These are phyloP conservation scores for Telmatochromis sp. DNA, from an alignment of 2,113 vertebrate species.

Conservation along the genomic window DNA sequence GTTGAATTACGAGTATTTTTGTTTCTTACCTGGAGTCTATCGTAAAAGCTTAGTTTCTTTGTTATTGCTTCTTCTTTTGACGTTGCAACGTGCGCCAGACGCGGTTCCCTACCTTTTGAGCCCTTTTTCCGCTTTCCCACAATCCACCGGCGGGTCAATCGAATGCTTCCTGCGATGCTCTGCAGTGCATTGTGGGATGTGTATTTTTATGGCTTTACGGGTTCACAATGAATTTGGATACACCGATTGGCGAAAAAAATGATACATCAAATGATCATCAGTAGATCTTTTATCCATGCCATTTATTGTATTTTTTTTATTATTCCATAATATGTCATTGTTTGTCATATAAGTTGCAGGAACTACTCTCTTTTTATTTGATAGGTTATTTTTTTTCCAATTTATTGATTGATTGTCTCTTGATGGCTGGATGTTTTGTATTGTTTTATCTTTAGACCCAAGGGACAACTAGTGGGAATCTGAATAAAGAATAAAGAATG, in stretches of 20 bases:
- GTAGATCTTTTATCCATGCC: not conserved
- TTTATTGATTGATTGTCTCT: not conserved
- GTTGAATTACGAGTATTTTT: rapidly evolving
- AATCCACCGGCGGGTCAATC: slow-evolving; percentile 2
- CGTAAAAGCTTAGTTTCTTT: not conserved
- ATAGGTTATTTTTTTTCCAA: not conserved
- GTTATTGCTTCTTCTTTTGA: not conserved
- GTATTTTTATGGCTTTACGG: not conserved
- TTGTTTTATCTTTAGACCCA: not conserved
- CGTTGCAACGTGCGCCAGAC: slow-evolving; percentile 44
- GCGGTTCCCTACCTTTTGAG: slow-evolving; percentile 7
- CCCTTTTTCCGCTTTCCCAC: slow-evolving; percentile 62
- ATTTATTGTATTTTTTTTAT: not conserved
- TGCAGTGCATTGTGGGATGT: slow-evolving; percentile 17
- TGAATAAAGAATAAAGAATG: not conserved
- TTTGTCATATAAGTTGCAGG: not conserved
- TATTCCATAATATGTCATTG: not conserved
- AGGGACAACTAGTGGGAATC: not conserved
- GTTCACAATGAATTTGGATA: not conserved
- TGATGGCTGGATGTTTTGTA: not conserved
- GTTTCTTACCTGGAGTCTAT: slow-evolving; percentile 9
- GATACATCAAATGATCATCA: not conserved
- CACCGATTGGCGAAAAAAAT: not conserved
- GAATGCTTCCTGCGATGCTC: slow-evolving; percentile 7
- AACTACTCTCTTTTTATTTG: not conserved